A percentile compares a stretch with the other conserved stretches of the same genome.
These are phyloP conservation scores for Leistus spinibarbis DNA, from an alignment of 2,888 invertebrate genomes.

Conservation along the genomic window DNA sequence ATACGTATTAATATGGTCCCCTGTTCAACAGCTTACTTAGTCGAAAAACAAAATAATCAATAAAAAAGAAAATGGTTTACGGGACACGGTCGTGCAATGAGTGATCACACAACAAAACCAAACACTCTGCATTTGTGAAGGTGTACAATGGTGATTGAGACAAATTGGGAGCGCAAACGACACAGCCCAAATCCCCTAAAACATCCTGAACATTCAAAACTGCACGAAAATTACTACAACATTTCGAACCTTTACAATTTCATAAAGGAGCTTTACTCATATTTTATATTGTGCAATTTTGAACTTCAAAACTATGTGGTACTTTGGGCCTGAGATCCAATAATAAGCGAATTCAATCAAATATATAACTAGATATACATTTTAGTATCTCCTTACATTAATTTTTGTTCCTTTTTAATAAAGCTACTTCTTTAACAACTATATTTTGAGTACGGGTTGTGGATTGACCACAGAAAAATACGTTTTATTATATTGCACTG, in stretches of 20 bases:
- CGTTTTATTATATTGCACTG: conserved; percentile 57
- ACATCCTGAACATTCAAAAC: neutral
- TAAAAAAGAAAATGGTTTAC: neutral
- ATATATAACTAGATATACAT: neutral
- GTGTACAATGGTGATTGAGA: neutral
- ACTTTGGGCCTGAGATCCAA: neutral
- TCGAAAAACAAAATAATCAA: neutral
- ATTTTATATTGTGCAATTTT: no score
- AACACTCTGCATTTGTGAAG: conserved; percentile 21
- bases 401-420: conserved; percentile 11
- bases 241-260: neutral
- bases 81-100: neutral
- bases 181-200: neutral
- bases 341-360: neutral
- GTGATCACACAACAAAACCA: conserved; percentile 33
- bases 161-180: neutral
- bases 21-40: conserved; percentile 34
- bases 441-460: conserved; percentile 53
- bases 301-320: neutral
- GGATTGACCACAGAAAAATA: conserved; percentile 53
- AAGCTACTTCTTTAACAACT: conserved; percentile 34
- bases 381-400: neutral
- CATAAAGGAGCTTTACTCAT: no score
- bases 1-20: conserved; percentile 35
- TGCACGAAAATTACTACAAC: neutral